Conservation (phyloP, 2,888 invertebrate genomes). For the Drosophila villosipedis region DNA sequence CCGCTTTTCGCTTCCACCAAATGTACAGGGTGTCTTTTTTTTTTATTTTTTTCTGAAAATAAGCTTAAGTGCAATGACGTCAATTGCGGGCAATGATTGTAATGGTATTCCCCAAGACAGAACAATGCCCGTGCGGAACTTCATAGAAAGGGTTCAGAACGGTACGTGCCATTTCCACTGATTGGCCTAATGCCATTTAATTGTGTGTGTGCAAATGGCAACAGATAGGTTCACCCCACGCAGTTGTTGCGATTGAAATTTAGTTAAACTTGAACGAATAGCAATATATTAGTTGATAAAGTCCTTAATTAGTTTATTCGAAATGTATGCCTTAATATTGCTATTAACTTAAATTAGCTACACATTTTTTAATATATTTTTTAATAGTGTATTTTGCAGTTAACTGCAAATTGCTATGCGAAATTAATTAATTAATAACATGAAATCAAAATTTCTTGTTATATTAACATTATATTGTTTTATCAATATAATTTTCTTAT, state of each 20-base stretch:
- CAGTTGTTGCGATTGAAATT: not conserved
- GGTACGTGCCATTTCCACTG: constrained; percentile 67
- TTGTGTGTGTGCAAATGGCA: constrained; percentile 11
- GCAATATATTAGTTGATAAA: not conserved
- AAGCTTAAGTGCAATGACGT: constrained; percentile 42
- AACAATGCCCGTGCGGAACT: constrained; percentile 24
- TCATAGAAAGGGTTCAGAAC: constrained; percentile 42
- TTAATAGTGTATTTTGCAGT: not conserved
- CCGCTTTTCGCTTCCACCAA: constrained; percentile 9
- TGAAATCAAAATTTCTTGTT: not conserved
- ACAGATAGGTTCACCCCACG: constrained; percentile 1
- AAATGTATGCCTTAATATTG: not conserved
- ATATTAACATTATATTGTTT: not conserved
- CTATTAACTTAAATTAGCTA: not conserved
- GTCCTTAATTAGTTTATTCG: not conserved
- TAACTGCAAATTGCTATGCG: not conserved
- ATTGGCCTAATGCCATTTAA: constrained; percentile 58
- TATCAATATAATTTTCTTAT: no score
- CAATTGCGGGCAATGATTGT: constrained; percentile 60
- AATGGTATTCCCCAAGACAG: constrained; percentile 4
- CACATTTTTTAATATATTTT: not conserved
- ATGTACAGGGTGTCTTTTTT: constrained; percentile 36
- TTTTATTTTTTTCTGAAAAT: not conserved
- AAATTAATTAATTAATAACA: not conserved
- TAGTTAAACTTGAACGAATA: not conserved